phyloP scores from a whole-genome alignment of 2,888 invertebrate species.

The Panzeria rudis region DNA sequence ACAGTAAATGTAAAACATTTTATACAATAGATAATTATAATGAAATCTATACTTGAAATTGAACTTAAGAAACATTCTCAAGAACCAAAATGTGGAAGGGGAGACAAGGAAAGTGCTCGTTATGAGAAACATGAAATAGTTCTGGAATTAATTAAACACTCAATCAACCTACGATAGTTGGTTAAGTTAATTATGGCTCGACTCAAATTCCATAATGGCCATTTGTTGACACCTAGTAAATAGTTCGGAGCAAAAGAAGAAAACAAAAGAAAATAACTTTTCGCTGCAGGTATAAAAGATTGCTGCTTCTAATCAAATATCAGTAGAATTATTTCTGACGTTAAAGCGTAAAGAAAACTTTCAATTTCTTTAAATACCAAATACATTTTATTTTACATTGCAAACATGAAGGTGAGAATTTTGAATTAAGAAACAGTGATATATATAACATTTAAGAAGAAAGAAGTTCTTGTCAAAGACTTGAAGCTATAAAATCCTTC shows the following conservation, averaged over 20 bases:
- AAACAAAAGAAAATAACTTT: slow-evolving; percentile 11
- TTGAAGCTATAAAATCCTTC: background rate
- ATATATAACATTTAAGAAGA: slow-evolving; percentile 8
- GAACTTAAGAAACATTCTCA: background rate
- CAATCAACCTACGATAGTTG: slow-evolving; percentile 30
- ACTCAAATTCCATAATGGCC: slow-evolving; percentile 1
- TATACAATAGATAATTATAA: slow-evolving; percentile 24
- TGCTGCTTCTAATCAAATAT: slow-evolving; percentile 70
- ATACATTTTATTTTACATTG: slow-evolving; percentile 49
- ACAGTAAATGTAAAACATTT: background rate
- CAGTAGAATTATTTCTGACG: slow-evolving; percentile 81
- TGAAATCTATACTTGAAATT: slow-evolving; percentile 5
- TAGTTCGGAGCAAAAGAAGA: slow-evolving; percentile 16
- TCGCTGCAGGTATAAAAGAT: slow-evolving; percentile 77
- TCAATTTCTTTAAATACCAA: slow-evolving; percentile 61
- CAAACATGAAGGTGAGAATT: slow-evolving; percentile 82
- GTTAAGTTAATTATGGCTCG: background rate
- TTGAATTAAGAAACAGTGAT: background rate
- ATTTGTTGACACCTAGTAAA: slow-evolving; percentile 24
- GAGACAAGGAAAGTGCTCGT: background rate
- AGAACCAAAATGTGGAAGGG: background rate
- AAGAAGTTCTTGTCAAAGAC: background rate
- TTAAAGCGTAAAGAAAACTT: slow-evolving; percentile 77
- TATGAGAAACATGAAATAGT: slow-evolving; percentile 36
- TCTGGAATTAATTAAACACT: slow-evolving; percentile 57